A percentile compares a stretch with the other conserved stretches of the same genome.
phyloP scores from a whole-genome alignment of 2,888 invertebrate genomes.

The Phlogophora meticulosa region DNA sequence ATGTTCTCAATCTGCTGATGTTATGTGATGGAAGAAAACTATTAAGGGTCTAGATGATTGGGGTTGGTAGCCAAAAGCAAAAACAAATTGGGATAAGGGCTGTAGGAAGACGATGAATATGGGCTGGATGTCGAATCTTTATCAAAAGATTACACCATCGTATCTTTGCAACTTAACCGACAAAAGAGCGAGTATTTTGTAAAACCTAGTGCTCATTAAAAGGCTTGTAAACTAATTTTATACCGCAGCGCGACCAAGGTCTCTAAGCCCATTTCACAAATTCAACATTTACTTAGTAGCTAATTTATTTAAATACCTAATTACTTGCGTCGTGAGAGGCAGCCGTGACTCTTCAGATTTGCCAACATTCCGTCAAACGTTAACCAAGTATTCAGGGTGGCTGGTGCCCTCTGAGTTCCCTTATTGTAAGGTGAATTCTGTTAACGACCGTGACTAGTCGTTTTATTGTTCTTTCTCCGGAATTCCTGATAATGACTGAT shows the following conservation, averaged over 20 bases:
- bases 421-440: slow-evolving; percentile 82
- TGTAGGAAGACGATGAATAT: neutral
- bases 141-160: slow-evolving; percentile 6
- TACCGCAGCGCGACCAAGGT: slow-evolving; percentile 42
- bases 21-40: neutral
- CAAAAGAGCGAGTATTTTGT: slow-evolving; percentile 15
- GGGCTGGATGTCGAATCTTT: neutral
- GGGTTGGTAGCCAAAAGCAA: neutral
- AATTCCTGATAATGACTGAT: slow-evolving; percentile 87
- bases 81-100: neutral
- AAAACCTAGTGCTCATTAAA: slow-evolving; percentile 37
- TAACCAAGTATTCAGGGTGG: slow-evolving; percentile 75
- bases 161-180: neutral
- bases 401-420: slow-evolving; percentile 70
- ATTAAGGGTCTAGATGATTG: neutral
- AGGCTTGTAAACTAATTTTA: slow-evolving; percentile 43
- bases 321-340: slow-evolving; percentile 71
- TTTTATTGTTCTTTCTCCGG: slow-evolving; percentile 86
- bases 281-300: slow-evolving; percentile 65
- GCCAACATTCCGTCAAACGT: slow-evolving; percentile 75
- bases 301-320: slow-evolving; percentile 75
- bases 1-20: slow-evolving; percentile 23
- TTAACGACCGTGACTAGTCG: slow-evolving; percentile 87
- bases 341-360: slow-evolving; percentile 78
- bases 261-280: slow-evolving; percentile 52